Evolutionary conservation across 2,797 vertebrate species (phyloP).

Genomic region (Lerista edwardsae): DNA sequence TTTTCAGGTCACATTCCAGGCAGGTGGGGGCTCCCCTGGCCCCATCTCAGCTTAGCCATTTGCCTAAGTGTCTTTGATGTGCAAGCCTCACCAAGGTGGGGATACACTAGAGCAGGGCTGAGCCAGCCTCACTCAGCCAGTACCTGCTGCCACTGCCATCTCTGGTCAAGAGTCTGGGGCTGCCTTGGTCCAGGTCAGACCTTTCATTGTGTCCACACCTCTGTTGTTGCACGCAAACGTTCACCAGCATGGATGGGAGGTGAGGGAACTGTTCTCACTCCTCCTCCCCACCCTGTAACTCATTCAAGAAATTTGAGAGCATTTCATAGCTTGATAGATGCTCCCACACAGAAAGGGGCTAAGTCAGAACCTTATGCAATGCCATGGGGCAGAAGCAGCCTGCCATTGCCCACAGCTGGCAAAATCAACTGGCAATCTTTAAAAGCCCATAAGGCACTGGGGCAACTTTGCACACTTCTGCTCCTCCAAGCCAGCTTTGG

Average conservation of each 20-base stretch:
- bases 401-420: too few species aligned
- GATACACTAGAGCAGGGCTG: not conserved
- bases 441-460: too few species aligned
- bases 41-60: not conserved
- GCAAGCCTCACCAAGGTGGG: not conserved
- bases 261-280: not conserved
- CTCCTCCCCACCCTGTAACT: too few species aligned
- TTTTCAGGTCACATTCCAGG: not conserved
- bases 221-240: not conserved
- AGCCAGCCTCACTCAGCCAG: not conserved
- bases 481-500: too few species aligned
- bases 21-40: not conserved
- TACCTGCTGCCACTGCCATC: not conserved
- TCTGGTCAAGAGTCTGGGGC: not conserved
- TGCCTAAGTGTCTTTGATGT: slow-evolving; percentile 9
- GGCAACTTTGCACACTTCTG: too few species aligned
- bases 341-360: too few species aligned
- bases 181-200: not conserved
- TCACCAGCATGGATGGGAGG: not conserved
- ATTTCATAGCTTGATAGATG: too few species aligned
- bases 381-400: too few species aligned
- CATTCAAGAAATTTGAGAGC: too few species aligned
- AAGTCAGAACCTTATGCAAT: too few species aligned
- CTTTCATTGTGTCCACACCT: not conserved
- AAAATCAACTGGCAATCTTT: too few species aligned